Conservation (phyloP, 2,113 vertebrate genomes). For the Chascanopsetta lugubris region DNA sequence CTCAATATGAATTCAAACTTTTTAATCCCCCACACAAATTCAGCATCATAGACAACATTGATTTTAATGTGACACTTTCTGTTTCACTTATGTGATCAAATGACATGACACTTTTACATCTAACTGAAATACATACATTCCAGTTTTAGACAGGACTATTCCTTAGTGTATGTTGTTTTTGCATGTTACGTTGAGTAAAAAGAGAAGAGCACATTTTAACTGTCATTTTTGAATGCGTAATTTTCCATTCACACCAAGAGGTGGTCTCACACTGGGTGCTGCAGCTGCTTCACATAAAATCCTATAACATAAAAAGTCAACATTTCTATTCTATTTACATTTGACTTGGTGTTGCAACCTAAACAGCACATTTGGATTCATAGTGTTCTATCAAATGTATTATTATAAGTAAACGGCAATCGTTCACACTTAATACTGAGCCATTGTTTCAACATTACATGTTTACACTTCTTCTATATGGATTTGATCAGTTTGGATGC, state of each 20-base stretch:
- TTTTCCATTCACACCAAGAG: background rate
- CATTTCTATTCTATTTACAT: background rate
- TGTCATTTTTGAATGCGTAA: background rate
- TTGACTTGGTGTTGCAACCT: background rate
- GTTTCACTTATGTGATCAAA: no score
- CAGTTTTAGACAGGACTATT: no score
- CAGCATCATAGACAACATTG: no score
- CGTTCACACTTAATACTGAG: background rate
- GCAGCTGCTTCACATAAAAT: background rate
- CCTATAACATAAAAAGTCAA: background rate
- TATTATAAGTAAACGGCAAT: background rate
- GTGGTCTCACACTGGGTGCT: background rate
- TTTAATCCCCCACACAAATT: no score
- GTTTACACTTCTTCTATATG: background rate
- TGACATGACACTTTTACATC: no score
- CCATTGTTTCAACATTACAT: background rate
- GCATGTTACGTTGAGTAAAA: background rate
- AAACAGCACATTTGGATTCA: background rate
- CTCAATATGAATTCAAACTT: no score
- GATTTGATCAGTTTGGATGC: conserved; percentile 6
- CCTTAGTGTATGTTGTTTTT: background rate
- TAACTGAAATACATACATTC: no score
- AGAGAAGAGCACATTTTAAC: background rate
- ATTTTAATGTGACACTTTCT: no score
- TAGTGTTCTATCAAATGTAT: background rate